phyloP scores from a whole-genome alignment of 2,797 vertebrate species.

The Pseudochaenichthys georgianus region DNA sequence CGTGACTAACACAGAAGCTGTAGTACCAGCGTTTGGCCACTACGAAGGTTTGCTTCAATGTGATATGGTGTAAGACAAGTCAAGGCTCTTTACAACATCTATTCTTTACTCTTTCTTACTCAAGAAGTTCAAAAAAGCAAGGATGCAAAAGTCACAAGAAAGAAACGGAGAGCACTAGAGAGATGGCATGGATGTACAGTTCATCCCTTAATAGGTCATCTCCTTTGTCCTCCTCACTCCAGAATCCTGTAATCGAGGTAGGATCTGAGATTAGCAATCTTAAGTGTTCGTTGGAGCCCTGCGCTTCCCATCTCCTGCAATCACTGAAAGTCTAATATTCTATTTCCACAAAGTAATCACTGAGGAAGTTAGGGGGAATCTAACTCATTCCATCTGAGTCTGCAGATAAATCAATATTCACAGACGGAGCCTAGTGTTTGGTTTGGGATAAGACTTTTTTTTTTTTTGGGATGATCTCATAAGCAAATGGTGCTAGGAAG shows the following conservation, averaged over 20 bases:
- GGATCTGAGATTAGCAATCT: conserved; percentile 76
- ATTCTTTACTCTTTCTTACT: conserved; percentile 18
- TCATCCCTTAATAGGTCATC: conserved; percentile 65
- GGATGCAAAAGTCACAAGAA: background rate
- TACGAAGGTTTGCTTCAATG: background rate
- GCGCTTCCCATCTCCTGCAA: conserved; percentile 65
- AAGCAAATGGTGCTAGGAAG: conserved; percentile 73
- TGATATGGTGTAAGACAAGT: background rate
- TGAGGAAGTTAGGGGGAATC: conserved; percentile 74
- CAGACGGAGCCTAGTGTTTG: conserved; percentile 78
- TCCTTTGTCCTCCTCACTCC: conserved; percentile 32
- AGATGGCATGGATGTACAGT: conserved; percentile 42
- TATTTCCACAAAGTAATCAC: conserved; percentile 83
- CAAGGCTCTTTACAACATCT: background rate
- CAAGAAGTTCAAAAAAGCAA: conserved; percentile 5
- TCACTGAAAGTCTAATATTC: conserved; percentile 81
- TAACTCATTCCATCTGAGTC: conserved; percentile 77
- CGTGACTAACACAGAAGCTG: too few species aligned
- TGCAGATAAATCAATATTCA: conserved; percentile 82
- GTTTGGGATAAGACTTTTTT: conserved; percentile 67
- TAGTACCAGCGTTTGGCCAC: too few species aligned
- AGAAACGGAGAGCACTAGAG: conserved; percentile 16
- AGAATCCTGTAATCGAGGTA: conserved; percentile 69
- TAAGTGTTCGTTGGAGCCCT: conserved; percentile 65
- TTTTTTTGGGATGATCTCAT: conserved; percentile 65